Evolutionary conservation across 2,113 vertebrate species (phyloP).

Genomic region (Oenanthe oenanthe): DNA sequence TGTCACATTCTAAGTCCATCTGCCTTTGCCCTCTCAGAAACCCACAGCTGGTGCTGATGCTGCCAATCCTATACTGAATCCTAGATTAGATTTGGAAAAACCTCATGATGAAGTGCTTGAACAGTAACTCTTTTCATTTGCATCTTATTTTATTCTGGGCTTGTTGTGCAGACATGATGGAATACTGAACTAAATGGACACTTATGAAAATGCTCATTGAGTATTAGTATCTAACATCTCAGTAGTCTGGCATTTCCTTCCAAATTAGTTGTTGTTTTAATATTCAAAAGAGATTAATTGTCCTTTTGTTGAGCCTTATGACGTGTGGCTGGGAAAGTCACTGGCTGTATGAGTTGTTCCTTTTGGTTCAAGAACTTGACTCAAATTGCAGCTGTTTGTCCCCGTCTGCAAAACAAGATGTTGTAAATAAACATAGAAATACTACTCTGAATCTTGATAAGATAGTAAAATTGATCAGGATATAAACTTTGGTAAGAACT

Average conservation of each 20-base stretch:
- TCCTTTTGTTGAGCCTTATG: constrained; percentile 8
- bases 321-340: not conserved
- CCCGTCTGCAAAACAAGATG: not conserved
- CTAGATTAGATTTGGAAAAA: not conserved
- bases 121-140: constrained; percentile 38
- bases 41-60: not conserved
- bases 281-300: not conserved
- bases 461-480: not conserved
- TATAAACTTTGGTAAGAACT: not conserved
- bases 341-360: not conserved
- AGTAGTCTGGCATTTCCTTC: constrained; percentile 58
- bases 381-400: not conserved
- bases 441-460: not conserved
- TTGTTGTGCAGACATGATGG: constrained; percentile 6
- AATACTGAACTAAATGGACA: constrained; percentile 18
- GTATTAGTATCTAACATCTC: not conserved
- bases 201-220: constrained; percentile 7
- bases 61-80: not conserved
- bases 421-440: not conserved
- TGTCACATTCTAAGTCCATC: not conserved
- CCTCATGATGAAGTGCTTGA: not conserved
- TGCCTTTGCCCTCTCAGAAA: not conserved
- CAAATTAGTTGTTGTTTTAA: constrained; percentile 25
- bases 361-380: not conserved
- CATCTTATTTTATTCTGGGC: not conserved